Evolutionary conservation across 2,113 vertebrate genomes (phyloP).

Genomic region (Tetraodon nigroviridis): DNA sequence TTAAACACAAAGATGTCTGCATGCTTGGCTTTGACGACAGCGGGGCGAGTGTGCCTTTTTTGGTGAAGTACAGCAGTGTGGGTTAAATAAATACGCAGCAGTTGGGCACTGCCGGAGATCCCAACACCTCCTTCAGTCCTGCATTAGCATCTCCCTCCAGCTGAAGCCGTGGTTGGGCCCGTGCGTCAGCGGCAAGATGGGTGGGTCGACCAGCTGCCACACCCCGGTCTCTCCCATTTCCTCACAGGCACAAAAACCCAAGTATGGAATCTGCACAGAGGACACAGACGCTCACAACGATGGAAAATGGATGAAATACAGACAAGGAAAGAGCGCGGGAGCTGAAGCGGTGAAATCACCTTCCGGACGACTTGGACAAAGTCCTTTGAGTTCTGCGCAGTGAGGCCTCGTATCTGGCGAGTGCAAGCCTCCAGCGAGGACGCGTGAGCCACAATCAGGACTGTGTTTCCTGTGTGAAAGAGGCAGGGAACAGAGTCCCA

Average conservation of each 20-base stretch:
- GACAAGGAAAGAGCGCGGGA: constrained; percentile 1
- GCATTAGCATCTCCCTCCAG: constrained; percentile 94
- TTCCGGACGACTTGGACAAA: constrained; percentile 98
- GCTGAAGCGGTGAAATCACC: constrained; percentile 68
- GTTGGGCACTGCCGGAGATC: constrained; percentile 26
- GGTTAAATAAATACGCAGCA: constrained; percentile 58
- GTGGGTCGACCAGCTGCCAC: constrained; percentile 96
- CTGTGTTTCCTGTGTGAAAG: constrained; percentile 84
- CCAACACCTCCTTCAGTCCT: constrained; percentile 74
- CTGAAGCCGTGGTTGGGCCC: constrained; percentile 98
- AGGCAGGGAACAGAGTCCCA: constrained; percentile 25
- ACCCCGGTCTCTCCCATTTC: constrained; percentile 91
- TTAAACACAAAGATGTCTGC: constrained; percentile 40
- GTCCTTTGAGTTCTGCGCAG: constrained; percentile 94
- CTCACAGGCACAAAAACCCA: constrained; percentile 95
- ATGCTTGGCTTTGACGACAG: constrained; percentile 43
- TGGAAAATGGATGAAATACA: background rate
- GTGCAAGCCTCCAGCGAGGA: constrained; percentile 98
- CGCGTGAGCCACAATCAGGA: constrained; percentile 94
- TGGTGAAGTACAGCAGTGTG: constrained; percentile 34
- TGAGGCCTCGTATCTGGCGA: constrained; percentile 93
- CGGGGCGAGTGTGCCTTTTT: constrained; percentile 23
- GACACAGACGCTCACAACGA: constrained; percentile 25
- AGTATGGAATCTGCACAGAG: constrained; percentile 86
- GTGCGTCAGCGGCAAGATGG: constrained; percentile 94